phyloP scores from a whole-genome alignment of 2,113 vertebrate species.

The Tyto alba region DNA sequence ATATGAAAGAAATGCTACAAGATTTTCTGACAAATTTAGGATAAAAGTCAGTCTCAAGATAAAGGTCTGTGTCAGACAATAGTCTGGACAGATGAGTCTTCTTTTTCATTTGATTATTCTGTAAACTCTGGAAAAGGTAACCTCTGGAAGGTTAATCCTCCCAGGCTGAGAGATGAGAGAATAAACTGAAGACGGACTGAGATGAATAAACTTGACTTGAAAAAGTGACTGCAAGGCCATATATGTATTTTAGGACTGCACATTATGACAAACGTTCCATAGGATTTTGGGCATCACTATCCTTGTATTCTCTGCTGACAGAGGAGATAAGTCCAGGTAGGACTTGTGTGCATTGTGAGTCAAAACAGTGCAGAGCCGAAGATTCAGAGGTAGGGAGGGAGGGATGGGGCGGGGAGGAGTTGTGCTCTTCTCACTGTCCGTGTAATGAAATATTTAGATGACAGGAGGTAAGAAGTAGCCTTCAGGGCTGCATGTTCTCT shows the following conservation, averaged over 20 bases:
- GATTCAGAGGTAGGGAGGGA: neutral
- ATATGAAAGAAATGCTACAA: neutral
- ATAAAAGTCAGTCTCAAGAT: neutral
- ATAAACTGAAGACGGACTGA: neutral
- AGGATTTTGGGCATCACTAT: neutral
- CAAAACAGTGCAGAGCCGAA: neutral
- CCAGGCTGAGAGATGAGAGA: neutral
- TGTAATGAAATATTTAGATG: neutral
- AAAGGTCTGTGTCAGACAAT: neutral
- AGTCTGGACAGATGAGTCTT: neutral
- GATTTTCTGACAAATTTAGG: neutral
- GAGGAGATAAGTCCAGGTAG: neutral
- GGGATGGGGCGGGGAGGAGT: no score
- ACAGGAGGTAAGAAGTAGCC: rapidly evolving
- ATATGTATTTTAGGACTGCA: neutral
- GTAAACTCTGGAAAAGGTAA: neutral
- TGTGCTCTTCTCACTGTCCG: neutral
- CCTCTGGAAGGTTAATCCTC: neutral
- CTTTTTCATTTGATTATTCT: neutral
- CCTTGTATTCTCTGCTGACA: neutral
- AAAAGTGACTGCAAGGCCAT: neutral
- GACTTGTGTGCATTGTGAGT: neutral
- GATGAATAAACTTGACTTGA: neutral
- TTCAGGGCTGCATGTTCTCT: neutral
- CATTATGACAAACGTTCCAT: neutral